Base-by-base conservation (phyloP, 2,113 vertebrate species). In the Trematomus loennbergii region DNA sequence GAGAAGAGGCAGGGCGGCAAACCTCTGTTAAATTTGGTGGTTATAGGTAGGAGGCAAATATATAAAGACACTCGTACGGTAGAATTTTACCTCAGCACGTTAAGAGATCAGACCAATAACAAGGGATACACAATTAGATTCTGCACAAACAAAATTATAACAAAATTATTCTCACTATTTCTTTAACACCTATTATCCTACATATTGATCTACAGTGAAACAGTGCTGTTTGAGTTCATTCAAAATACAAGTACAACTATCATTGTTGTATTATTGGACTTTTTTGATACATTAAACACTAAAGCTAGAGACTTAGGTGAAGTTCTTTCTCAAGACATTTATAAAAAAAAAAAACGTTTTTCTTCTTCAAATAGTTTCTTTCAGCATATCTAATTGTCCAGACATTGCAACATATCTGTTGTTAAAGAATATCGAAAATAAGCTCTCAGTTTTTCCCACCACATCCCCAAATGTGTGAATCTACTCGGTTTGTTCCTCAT, bases 1-100 rank as follows among this genome's bases (percentile, higher is more conserved):
- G 97, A 99, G 93, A 99, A 97, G 89, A 95, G 98, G 70, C 98
- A 99, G 94, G 97, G 97, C 43, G 97, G 98, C 69, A 99, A 99
- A 87, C 96, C 97, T 0, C 95, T 99, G 33, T 93, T 99, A 20
- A 99, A 99, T 91, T 89, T 99, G 65, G 98, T 99, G 57, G 96
- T 99, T 79, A 98, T 99, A 91, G 98, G 98, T 99, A 91, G n/a
- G 88, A 78, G 64, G 49, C 12, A 74, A 57, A 72, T 15, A 2
- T 9, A 25, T 36, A 4, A 46, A 25, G 17, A 40, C 36, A 40
- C 29, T 29, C 29, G 29, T 40, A 40, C 36, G 8, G 8, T 7
- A 40, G 7, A 9, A 9, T 8, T 40, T 62, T 29, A 29, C 3
- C 0, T 29, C 3, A 29, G 29, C 29, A 29, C 29, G 3, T 29